phyloP scores from a whole-genome alignment of 2,888 invertebrate genomes.

The Neoitamus cyanurus region DNA sequence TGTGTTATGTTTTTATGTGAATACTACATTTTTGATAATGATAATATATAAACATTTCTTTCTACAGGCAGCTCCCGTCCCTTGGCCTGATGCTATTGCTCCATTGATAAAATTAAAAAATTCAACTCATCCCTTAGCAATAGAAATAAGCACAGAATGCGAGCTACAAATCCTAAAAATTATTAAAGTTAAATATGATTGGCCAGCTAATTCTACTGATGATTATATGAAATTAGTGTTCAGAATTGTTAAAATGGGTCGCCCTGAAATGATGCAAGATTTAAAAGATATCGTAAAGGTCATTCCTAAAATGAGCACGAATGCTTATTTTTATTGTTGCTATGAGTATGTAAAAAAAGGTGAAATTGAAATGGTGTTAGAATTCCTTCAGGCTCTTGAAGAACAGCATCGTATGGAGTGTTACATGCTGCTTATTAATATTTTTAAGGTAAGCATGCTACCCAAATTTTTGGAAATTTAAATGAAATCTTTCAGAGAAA shows the following conservation, averaged over 20 bases:
- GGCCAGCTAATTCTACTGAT: constrained; percentile 61
- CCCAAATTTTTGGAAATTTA: neutral
- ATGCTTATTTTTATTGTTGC: constrained; percentile 63
- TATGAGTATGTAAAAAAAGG: constrained; percentile 62
- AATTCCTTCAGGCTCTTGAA: constrained; percentile 59
- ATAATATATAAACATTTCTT: neutral
- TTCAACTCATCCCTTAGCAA: constrained; percentile 63
- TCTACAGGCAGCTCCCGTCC: constrained; percentile 62
- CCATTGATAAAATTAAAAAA: constrained; percentile 62
- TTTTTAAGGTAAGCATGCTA: constrained; percentile 55
- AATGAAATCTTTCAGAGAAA: neutral
- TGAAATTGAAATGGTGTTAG: constrained; percentile 60
- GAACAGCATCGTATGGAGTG: constrained; percentile 56
- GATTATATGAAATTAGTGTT: constrained; percentile 61
- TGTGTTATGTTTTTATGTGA: too few species aligned
- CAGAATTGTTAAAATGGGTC: constrained; percentile 62
- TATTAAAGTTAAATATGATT: constrained; percentile 65
- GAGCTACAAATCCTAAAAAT: constrained; percentile 65
- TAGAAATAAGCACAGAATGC: constrained; percentile 62
- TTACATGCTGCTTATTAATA: constrained; percentile 58
- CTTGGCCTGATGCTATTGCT: constrained; percentile 62
- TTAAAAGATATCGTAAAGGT: constrained; percentile 61
- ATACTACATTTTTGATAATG: neutral
- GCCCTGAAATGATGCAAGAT: constrained; percentile 64
- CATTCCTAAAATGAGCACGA: constrained; percentile 60